Percentiles rank a stretch among this genome's conserved stretches.
phyloP scores from a whole-genome alignment of 2,888 invertebrate species.

The Drosophila neutralis region DNA sequence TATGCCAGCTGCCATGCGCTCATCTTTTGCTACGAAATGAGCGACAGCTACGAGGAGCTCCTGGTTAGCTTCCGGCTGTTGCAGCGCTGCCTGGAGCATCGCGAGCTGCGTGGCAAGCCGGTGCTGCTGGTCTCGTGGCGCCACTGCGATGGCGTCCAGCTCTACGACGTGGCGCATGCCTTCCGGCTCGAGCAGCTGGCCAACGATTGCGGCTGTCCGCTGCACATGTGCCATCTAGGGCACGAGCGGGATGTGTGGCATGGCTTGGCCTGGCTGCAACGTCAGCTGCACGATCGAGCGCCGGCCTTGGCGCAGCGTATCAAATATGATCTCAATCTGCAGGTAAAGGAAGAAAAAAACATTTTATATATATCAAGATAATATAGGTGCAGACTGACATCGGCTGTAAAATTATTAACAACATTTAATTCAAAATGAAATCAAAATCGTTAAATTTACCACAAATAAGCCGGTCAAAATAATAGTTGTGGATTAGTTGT shows the following conservation, averaged over 20 bases:
- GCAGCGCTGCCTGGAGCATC: conserved; percentile 65
- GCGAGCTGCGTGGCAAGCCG: conserved; percentile 77
- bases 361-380: background rate
- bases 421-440: background rate
- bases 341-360: conserved; percentile 47
- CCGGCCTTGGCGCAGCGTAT: conserved; percentile 62
- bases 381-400: background rate
- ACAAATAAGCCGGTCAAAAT: background rate
- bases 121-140: conserved; percentile 80
- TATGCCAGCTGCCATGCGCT: conserved; percentile 68
- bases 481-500: background rate
- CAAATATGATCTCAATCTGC: conserved; percentile 74
- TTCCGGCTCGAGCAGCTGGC: conserved; percentile 78
- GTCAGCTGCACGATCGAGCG: conserved; percentile 55
- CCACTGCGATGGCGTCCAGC: conserved; percentile 70
- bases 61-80: conserved; percentile 67
- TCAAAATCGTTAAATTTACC: background rate
- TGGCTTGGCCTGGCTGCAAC: conserved; percentile 63
- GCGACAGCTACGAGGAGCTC: conserved; percentile 57
- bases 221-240: conserved; percentile 65
- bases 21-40: conserved; percentile 81
- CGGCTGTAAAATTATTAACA: background rate
- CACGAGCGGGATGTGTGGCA: conserved; percentile 23
- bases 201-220: conserved; percentile 55
- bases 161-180: conserved; percentile 82